Evolutionary conservation across 2,113 vertebrate species (phyloP), one percentile per base, ranked within the genome.

Genomic region (Climacteris rufus): DNA sequence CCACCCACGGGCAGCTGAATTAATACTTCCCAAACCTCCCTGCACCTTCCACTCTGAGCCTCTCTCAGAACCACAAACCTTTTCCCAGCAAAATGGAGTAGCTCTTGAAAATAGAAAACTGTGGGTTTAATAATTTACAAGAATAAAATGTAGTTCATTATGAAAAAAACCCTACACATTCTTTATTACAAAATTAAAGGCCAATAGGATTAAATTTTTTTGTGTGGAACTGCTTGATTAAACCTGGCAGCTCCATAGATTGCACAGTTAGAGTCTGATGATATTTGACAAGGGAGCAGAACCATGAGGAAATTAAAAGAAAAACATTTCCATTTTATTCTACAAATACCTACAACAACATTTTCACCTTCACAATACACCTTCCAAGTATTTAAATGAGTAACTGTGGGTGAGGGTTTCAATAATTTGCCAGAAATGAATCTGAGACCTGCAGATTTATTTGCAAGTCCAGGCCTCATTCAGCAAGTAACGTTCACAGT

Each of bases 251-350:
- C 59, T 65, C 76, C 71, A 63, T 4, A 87, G 77, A 88, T 25
- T 52, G 56, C 83, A 86, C 45, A 70, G 59, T 89, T 70, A 89
- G 57, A 89, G n/a, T 74, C 52, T 87, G 86, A 93, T 90, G 54
- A 37, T 56, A 83, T 52, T 63, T 92, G 83, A 95, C 86, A 97
- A 86, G 86, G 27, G 64, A 94, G 22, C 40, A 90, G 79, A 95
- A 92, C 64, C 83, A 68, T 8, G 22, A 65, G 56, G 47, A 78
- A 93, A 93, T 71, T 60, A 78, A 78, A 90, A 90, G 15, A 6
- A 88, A 92, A 93, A 61, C 68, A 69, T 37, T 76, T 66, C 69
- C 39, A 89, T 91, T 93, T 84, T 54, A 84, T 70, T 50, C 74
- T 64, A 87, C 84, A 56, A 71, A 83, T 90, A 91, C 57, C 57